Base-by-base conservation (phyloP, 1,140 invertebrate species). In the Thaumatotibia leucotreta region DNA sequence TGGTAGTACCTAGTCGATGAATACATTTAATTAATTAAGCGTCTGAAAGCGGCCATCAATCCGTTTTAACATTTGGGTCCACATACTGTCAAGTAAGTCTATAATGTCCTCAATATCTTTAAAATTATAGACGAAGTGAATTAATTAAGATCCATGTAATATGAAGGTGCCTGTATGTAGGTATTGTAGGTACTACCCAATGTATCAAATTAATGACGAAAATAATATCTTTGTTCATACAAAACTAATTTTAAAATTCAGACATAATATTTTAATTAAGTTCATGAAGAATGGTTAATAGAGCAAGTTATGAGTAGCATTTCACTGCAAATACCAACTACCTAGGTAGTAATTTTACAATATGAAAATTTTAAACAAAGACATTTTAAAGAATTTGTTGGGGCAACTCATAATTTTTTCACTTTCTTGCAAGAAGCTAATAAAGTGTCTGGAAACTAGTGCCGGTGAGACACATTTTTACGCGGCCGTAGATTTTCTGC, bases 341-440 rank as follows among this genome's bases (percentile, higher is more conserved):
- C 4, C 10, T 2, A 52, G 50, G 22, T 52, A 52, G 62, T n/a
- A n/a, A 63, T 58, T 67, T 63, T 45, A 27, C 65, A 69, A 65
- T 62, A 64, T 72, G 61, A 76, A 73, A 71, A 72, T 71, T 71
- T 67, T 64, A 80, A 82, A 81, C 78, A 80, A 83, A 83, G 79
- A 81, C 76, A 84, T n/a, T n/a, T n/a, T n/a, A n/a, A 81, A 80
- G 71, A 74, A 65, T 61, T 77, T 80, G 77, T 83, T 77, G 67
- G 70, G 71, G 66, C 72, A 72, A 74, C 68, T 74, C 75, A 76
- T 84, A 75, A 84, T 86, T 87, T 86, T 87, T 87, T 86, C 80
- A 83, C 79, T 84, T 87, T 77, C 77, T 66, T 70, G 76, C 80
- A 83, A 35, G 79, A 86, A 79, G 86, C 86, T 87, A 87, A 87